phyloP scores from a whole-genome alignment of 2,888 invertebrate species.

The Apodemia duryi region DNA sequence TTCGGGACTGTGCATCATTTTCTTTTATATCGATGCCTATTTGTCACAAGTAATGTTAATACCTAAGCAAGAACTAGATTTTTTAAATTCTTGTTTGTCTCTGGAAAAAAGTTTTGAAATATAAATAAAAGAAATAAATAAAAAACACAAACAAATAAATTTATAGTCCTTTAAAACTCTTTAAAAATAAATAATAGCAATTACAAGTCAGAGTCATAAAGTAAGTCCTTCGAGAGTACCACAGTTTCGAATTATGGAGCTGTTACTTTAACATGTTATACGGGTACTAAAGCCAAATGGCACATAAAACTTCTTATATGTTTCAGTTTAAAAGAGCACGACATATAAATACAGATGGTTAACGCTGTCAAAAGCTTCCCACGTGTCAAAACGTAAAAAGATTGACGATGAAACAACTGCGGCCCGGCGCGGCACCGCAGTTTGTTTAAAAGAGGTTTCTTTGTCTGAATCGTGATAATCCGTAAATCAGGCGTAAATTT shows the following conservation, averaged over 20 bases:
- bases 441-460: constrained; percentile 37
- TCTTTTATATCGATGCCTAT: too few species aligned
- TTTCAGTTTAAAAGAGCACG: constrained; percentile 1
- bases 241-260: constrained; percentile 6
- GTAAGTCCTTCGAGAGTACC: neutral
- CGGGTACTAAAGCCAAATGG: constrained; percentile 3
- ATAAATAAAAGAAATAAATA: too few species aligned
- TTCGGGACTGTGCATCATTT: too few species aligned
- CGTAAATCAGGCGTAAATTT: constrained; percentile 49
- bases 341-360: constrained; percentile 13
- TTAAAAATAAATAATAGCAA: neutral
- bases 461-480: constrained; percentile 32
- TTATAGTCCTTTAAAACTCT: too few species aligned
- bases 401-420: constrained; percentile 51
- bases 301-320: constrained; percentile 4
- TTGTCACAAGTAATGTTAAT: too few species aligned
- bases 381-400: constrained; percentile 39
- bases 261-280: constrained; percentile 1
- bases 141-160: too few species aligned
- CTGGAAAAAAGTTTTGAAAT: too few species aligned
- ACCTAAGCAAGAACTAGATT: too few species aligned
- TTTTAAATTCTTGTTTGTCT: too few species aligned
- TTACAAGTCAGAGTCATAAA: constrained; percentile 5
- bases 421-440: constrained; percentile 18
- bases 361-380: constrained; percentile 40